Evolutionary conservation across 2,113 vertebrate genomes (phyloP).

Genomic region (Artemisiospiza belli): DNA sequence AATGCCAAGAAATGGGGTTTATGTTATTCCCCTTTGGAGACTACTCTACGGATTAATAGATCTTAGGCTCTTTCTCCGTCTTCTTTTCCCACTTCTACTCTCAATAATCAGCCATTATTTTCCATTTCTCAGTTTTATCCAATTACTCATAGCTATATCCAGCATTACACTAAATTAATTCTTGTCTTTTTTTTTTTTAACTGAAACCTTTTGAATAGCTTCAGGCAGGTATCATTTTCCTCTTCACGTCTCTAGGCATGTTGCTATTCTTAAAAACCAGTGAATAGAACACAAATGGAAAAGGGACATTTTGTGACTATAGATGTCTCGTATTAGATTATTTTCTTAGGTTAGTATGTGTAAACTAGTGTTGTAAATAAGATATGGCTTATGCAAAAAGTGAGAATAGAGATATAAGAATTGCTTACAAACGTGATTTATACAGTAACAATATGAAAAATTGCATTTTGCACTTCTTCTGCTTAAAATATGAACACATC

Average conservation of each 20-base stretch:
- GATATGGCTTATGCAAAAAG: neutral
- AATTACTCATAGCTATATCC: neutral
- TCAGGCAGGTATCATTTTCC: constrained; percentile 6
- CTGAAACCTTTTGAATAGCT: constrained; percentile 22
- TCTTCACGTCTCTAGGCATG: neutral
- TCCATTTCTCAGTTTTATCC: neutral
- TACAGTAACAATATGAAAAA: neutral
- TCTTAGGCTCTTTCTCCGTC: neutral
- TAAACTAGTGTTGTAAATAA: neutral
- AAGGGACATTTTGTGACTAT: neutral
- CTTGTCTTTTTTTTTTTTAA: neutral
- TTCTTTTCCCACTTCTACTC: neutral
- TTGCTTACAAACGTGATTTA: neutral
- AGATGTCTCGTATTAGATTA: neutral
- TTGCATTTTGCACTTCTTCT: neutral
- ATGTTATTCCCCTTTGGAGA: constrained; percentile 25
- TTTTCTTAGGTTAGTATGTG: neutral
- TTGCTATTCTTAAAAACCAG: neutral
- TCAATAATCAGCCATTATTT: constrained; percentile 3
- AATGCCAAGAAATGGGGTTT: constrained; percentile 29
- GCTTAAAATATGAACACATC: neutral
- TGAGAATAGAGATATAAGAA: neutral
- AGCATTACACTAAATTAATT: constrained; percentile 32
- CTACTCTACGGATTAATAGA: constrained; percentile 3
- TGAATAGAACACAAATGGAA: neutral